Base-by-base conservation (phyloP, 2,888 invertebrate genomes). In the Drosophila testacea region DNA sequence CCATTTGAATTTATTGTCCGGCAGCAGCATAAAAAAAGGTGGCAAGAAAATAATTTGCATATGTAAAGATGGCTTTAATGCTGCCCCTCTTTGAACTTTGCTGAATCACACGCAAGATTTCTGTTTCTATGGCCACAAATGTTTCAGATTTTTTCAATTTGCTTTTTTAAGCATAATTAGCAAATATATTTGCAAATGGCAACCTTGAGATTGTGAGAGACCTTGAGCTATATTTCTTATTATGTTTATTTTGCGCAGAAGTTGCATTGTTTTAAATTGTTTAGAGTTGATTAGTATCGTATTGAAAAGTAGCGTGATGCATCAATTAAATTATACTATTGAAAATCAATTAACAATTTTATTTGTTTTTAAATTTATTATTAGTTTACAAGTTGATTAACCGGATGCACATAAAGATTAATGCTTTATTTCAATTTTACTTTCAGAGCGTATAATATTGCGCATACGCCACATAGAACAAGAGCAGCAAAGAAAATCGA, bases 171-270 rank as follows among this genome's bases (percentile, higher is more conserved):
- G 54, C 63, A 74, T 89, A 89, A 85, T 85, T 85, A 86, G 72
- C 89, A 82, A 82, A 89, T 88, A 36, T n/a, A 85, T 86, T 89
- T 86, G 85, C 88, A 80, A 89, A 82, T 78, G 66, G 64, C 69
- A 69, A 55, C 83, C 88, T 83, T 83, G 78, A 57, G 63, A 32
- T 50, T 13, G 10, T 11, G 6, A 5, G 39, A 38, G 89, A 66
- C 83, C 83, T 83, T 84, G 83, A 88, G 73, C 77, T 38, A 65
- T 22, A 77, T 79, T 80, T 54, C 38, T n/a, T 4, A 10, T 22
- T 22, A n/a, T 27, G 16, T 73, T 64, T 54, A 42, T 30, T 30
- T 57, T 42, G 42, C 16, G 38, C 39, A 50, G 16, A 56, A 56
- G 50, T 63, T 44, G 36, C 46, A 71, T 64, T 61, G 61, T 67